Evolutionary conservation across 2,888 invertebrate genomes (phyloP), one percentile per base, ranked within the genome.

Genomic region (Cyclophora albipunctata): DNA sequence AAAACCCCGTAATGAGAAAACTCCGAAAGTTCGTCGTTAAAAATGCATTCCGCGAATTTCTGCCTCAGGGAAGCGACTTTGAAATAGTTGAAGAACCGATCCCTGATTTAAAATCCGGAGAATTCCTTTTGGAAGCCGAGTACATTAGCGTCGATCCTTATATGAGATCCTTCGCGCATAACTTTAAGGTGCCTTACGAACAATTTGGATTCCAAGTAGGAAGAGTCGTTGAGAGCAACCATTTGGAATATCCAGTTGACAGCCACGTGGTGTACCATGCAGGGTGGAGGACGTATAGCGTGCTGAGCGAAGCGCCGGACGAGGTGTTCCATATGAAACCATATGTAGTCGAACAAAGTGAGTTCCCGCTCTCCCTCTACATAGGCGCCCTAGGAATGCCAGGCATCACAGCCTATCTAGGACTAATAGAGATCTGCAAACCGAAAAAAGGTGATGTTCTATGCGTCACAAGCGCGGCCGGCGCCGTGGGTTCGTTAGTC

Each of bases 61-160:
- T 75, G 7, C 86, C 88, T 0, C 68, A 77, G 43, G 57, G 64
- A 5, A 57, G 65, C 0, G 84, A 90, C 59, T 82, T 89, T 47
- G 66, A 77, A 60, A 64, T 89, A 42, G 67, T 68, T 7, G 76
- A 84, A 53, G 87, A 89, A 55, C 67, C 71, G 1, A 59, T 86
- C 5, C 71, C 77, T 4, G 61, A 66, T 4, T 58, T 87, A 2
- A 66, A 73, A 51, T 64, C 75, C 45, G 82, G 81, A 82, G 90
- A 91, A 67, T 90, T 91, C 55, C 75, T 93, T 5, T 82, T 90
- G 5, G 86, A 92, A 76, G 91, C 92, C 0, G 79, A 90, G 56
- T 92, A 84, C 63, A 72, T 92, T 37, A 92, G 92, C 57, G 91
- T 93, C 37, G 93, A 93, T 75, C 93, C 93, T 1, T 93, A 92